Conservation (phyloP, 2,888 invertebrate genomes). For the Nymphalis c-album region DNA sequence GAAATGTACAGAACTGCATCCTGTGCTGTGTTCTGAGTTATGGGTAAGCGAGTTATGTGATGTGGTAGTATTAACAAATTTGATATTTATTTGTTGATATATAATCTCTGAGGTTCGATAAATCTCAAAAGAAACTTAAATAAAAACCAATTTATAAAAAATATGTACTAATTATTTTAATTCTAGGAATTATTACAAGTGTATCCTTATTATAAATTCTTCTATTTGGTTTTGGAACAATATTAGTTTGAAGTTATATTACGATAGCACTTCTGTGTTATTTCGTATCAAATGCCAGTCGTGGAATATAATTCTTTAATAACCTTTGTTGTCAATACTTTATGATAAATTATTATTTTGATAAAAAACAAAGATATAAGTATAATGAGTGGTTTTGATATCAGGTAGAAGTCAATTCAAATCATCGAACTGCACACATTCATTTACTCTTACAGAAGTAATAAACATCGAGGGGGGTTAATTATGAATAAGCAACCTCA, state of each 20-base stretch:
- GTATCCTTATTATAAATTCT: neutral
- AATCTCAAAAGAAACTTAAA: too few species aligned
- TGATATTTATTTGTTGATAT: neutral
- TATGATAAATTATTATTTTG: conserved; percentile 36
- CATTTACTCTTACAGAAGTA: conserved; percentile 76
- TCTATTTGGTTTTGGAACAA: conserved; percentile 1
- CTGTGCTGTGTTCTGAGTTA: conserved; percentile 29
- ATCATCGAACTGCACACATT: conserved; percentile 62
- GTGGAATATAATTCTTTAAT: conserved; percentile 28
- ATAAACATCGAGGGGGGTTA: conserved; percentile 78
- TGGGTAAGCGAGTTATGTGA: conserved; percentile 22
- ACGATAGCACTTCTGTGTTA: conserved; percentile 1
- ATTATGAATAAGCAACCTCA: conserved; percentile 78
- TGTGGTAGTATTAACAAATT: conserved; percentile 26
- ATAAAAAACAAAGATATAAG: conserved; percentile 30
- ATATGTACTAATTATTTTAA: neutral
- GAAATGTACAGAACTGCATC: conserved; percentile 58
- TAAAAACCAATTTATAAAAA: neutral
- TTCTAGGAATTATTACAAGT: conserved; percentile 6
- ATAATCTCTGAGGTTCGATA: neutral
- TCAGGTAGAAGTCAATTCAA: conserved; percentile 49
- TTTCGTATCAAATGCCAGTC: conserved; percentile 13
- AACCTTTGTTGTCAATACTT: conserved; percentile 30
- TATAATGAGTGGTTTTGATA: conserved; percentile 27
- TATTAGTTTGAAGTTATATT: conserved; percentile 10